A percentile compares a stretch with the other conserved stretches of the same genome.
Conservation (phyloP, 2,113 vertebrate species). For the Saimiri boliviensis region DNA sequence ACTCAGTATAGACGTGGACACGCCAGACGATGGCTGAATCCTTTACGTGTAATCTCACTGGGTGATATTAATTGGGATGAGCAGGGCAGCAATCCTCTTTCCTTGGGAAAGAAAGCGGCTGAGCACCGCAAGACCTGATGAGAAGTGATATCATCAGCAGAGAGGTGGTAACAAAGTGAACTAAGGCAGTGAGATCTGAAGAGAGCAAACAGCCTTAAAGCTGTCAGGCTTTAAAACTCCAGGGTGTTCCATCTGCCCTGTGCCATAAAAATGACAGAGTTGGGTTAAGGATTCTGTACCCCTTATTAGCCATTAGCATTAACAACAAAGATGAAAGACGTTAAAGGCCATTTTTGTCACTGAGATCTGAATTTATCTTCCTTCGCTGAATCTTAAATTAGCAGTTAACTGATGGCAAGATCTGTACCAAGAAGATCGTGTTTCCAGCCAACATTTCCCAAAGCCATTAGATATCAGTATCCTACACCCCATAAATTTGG, state of each 20-base stretch:
- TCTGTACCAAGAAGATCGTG: conserved; percentile 17
- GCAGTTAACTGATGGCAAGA: conserved; percentile 33
- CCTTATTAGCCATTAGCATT: conserved; percentile 44
- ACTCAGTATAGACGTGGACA: neutral
- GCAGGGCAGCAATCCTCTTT: neutral
- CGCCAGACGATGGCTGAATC: neutral
- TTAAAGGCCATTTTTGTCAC: conserved; percentile 38
- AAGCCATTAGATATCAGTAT: conserved; percentile 41
- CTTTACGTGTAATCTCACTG: neutral
- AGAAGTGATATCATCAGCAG: neutral
- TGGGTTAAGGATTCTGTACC: conserved; percentile 17
- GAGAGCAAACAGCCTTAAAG: neutral
- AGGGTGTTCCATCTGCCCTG: conserved; percentile 31
- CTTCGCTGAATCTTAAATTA: conserved; percentile 42
- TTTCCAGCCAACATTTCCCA: conserved; percentile 59
- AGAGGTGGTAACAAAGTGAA: neutral
- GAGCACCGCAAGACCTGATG: neutral
- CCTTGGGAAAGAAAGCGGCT: neutral
- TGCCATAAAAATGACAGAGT: conserved; percentile 56
- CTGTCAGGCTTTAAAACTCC: neutral
- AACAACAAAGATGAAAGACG: conserved; percentile 63
- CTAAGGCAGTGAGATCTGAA: neutral
- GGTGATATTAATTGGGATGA: neutral
- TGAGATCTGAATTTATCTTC: conserved; percentile 47
- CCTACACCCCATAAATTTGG: conserved; percentile 51